Percentiles rank a stretch among this genome's conserved stretches.
Conservation (phyloP, 2,113 vertebrate genomes). For the Chitala chitala region DNA sequence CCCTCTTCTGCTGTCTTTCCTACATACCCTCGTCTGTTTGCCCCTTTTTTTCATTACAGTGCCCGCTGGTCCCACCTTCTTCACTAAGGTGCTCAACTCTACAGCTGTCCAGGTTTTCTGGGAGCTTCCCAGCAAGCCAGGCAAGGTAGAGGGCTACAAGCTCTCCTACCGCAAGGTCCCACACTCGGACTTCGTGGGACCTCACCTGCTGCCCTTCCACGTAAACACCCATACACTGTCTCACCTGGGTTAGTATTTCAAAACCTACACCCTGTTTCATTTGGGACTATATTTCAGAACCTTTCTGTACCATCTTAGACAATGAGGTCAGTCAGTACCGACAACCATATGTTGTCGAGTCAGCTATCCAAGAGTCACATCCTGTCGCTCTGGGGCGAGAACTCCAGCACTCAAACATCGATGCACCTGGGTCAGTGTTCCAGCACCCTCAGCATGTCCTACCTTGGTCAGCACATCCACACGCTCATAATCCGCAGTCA, state of each 20-base stretch:
- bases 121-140: slow-evolving; percentile 57
- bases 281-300: too few species aligned
- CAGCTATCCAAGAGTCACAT: too few species aligned
- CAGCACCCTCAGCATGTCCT: not conserved
- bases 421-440: slow-evolving; percentile 53
- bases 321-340: too few species aligned
- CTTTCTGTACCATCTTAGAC: too few species aligned
- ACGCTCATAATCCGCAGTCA: too few species aligned
- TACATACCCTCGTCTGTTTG: not conserved
- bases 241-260: slow-evolving; percentile 52
- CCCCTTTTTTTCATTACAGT: slow-evolving; percentile 41
- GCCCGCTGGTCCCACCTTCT: slow-evolving; percentile 57
- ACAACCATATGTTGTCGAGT: too few species aligned
- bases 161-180: slow-evolving; percentile 62
- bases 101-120: slow-evolving; percentile 60
- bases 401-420: slow-evolving; percentile 57
- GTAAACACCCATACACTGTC: slow-evolving; percentile 53
- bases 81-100: slow-evolving; percentile 58
- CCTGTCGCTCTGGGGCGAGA: too few species aligned
- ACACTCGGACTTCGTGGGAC: slow-evolving; percentile 46
- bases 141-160: slow-evolving; percentile 59
- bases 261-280: not conserved
- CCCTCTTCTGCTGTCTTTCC: not conserved
- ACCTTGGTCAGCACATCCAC: not conserved
- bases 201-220: slow-evolving; percentile 49